Base-by-base conservation (phyloP, 1,140 invertebrate genomes). In the Drosophila pachea region DNA sequence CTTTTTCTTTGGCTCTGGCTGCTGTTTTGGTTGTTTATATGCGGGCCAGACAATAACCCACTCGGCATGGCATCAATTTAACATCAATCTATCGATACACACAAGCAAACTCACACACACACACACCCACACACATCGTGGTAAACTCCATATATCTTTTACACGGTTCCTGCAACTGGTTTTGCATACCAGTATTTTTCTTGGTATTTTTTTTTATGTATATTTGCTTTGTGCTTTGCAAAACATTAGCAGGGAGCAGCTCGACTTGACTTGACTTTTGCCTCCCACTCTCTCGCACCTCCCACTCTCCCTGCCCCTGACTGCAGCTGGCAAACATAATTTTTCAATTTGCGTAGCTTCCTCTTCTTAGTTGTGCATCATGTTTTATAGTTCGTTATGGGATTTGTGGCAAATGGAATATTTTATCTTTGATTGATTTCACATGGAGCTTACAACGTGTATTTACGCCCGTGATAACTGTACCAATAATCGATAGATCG, bases 1-100 rank as follows among this genome's bases (percentile, higher is more conserved):
- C 64, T 56, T 70, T 52, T 56, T n/a, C 52, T 72, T 61, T 71
- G 56, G 59, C 35, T 70, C 73, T 53, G 63, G 63, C 55, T 60
- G 14, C 42, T 49, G 49, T 48, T 60, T 63, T 53, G 47, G 36
- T 74, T 84, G 76, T 84, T 83, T 83, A 84, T 83, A 83, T 83
- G 79, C 79, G 73, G 79, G 79, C 76, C 79, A 83, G 79, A 83
- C 79, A 83, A 79, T 83, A 83, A 83, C 79, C 79, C 81, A 65
- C 79, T 84, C 79, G 58, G 73, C 70, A 64, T 69, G 56, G 73
- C 81, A 84, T 86, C 79, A 84, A 86, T 84, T 84, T 84, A 86
- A 79, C 76, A 84, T 84, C 73, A 84, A 84, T 84, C 79, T 83
- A 73, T 83, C 45, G 79, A 76, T 69, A 73, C 59, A 42, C 50